A percentile compares a stretch with the other conserved stretches of the same genome.
These are phyloP conservation scores for Leucophenga varia DNA, from an alignment of 1,140 invertebrate species.

Conservation along the genomic window DNA sequence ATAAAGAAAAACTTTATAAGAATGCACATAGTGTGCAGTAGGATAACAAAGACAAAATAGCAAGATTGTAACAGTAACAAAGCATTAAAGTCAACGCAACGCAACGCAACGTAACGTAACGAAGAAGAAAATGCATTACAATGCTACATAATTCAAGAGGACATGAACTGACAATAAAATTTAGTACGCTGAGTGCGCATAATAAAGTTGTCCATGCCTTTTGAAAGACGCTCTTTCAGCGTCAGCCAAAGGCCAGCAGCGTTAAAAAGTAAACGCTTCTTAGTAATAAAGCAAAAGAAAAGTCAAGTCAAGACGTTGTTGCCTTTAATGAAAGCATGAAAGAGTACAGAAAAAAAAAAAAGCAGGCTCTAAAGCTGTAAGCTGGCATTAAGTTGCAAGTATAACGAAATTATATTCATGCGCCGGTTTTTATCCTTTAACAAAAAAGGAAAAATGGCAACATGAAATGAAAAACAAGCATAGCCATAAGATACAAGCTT, in stretches of 20 bases:
- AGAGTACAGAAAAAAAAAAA: too few species aligned
- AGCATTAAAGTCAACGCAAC: constrained; percentile 1
- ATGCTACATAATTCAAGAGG: constrained; percentile 50
- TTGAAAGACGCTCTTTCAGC: constrained; percentile 4
- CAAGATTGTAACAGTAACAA: not conserved
- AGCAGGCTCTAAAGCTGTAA: constrained; percentile 49
- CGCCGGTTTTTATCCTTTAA: too few species aligned
- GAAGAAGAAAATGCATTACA: not conserved
- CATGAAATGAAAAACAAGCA: too few species aligned
- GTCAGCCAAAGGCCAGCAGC: constrained; percentile 39
- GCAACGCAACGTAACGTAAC: not conserved
- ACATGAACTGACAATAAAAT: constrained; percentile 57
- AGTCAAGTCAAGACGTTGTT: constrained; percentile 1
- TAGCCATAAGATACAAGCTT: too few species aligned
- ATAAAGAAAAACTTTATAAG: too few species aligned
- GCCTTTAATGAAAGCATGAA: constrained; percentile 1
- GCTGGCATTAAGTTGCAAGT: constrained; percentile 52
- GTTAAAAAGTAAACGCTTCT: constrained; percentile 41
- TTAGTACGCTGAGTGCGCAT: constrained; percentile 52
- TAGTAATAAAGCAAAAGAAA: constrained; percentile 9
- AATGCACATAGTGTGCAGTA: too few species aligned
- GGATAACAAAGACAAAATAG: too few species aligned
- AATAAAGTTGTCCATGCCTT: constrained; percentile 43
- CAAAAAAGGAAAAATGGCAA: too few species aligned
- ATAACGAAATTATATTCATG: constrained; percentile 50